Evolutionary conservation across 1,140 invertebrate species (phyloP).

Genomic region (Magallana gigas): DNA sequence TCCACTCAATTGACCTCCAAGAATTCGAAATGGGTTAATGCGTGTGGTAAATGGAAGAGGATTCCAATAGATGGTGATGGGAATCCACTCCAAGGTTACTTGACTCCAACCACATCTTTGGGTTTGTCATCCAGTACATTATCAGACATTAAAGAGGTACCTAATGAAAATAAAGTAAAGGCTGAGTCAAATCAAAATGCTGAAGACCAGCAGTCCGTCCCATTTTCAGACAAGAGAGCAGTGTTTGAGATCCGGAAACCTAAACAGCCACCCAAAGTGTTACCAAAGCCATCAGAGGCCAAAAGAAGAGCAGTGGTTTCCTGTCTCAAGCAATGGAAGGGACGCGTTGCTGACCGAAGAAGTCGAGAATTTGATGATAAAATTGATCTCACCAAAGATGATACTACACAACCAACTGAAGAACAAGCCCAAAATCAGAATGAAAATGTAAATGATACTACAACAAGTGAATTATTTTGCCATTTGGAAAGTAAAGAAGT

Average conservation of each 20-base stretch:
- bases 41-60: conserved; percentile 52
- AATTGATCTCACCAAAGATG: not conserved
- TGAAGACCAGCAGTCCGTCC: not conserved
- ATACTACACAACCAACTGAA: not conserved
- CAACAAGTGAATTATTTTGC: not conserved
- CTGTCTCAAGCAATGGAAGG: not conserved
- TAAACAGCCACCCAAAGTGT: conserved; percentile 40
- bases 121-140: not conserved
- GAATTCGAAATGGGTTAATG: conserved; percentile 51
- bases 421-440: conserved; percentile 14
- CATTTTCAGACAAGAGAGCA: conserved; percentile 18
- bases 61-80: conserved; percentile 45
- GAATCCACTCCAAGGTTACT: not conserved
- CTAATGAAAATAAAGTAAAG: conserved; percentile 4
- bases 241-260: conserved; percentile 13
- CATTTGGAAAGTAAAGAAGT: conserved; percentile 37
- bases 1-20: conserved; percentile 1
- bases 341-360: not conserved
- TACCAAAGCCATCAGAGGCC: conserved; percentile 40
- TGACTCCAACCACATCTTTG: not conserved
- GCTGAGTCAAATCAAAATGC: not conserved
- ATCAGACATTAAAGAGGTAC: conserved; percentile 7
- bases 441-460: not conserved
- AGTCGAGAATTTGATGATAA: not conserved
- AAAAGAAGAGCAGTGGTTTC: not conserved